Conservation (phyloP, 2,888 invertebrate genomes). For the Noctuana brunneofusca region DNA sequence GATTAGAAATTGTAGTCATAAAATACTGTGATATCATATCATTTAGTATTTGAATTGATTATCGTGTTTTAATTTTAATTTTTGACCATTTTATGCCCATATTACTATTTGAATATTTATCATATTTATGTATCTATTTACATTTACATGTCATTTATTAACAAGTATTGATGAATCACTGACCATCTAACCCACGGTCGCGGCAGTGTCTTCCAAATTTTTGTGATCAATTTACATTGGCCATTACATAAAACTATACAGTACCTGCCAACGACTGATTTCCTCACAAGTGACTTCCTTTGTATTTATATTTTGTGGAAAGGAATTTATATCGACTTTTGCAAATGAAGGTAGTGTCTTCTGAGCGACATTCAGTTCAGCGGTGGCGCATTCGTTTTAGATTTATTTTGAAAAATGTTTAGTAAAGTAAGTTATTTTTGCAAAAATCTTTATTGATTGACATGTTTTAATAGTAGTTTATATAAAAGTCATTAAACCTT, state of each 20-base stretch:
- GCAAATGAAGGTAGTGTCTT: slow-evolving; percentile 11
- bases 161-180: slow-evolving; percentile 32
- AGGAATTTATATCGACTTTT: neutral
- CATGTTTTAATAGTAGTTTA: too few species aligned
- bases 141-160: slow-evolving; percentile 34
- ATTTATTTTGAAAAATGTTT: neutral
- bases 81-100: slow-evolving; percentile 26
- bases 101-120: slow-evolving; percentile 35
- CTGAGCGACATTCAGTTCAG: slow-evolving; percentile 18
- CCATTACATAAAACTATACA: slow-evolving; percentile 36
- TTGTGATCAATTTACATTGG: slow-evolving; percentile 48
- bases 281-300: slow-evolving; percentile 11
- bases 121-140: slow-evolving; percentile 40
- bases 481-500: too few species aligned
- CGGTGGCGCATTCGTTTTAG: slow-evolving; percentile 8
- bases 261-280: slow-evolving; percentile 8
- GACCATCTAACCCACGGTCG: slow-evolving; percentile 61
- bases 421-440: neutral
- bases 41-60: slow-evolving; percentile 15
- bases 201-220: slow-evolving; percentile 66
- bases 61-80: slow-evolving; percentile 30
- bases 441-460: neutral
- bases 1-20: neutral
- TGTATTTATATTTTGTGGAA: neutral
- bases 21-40: slow-evolving; percentile 13